Evolutionary conservation across 2,797 vertebrate genomes (phyloP).

Genomic region (Enteromius trimaculatus): DNA sequence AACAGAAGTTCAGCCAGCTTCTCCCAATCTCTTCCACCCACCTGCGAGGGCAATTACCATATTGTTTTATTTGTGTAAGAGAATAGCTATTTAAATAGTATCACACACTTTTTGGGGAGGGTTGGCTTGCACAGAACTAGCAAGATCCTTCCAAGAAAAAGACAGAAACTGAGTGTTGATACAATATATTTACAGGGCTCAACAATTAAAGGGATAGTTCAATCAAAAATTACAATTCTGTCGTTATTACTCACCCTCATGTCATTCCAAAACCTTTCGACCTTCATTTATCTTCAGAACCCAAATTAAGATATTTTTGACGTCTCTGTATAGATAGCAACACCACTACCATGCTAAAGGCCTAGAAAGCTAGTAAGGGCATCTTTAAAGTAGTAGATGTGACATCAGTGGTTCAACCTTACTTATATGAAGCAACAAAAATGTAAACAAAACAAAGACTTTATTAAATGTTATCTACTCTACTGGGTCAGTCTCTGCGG

Average conservation of each 20-base stretch:
- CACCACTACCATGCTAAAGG: background rate
- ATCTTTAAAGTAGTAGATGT: background rate
- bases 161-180: background rate
- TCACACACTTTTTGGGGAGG: background rate
- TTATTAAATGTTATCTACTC: background rate
- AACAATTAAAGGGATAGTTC: background rate
- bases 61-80: constrained; percentile 47
- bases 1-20: constrained; percentile 50
- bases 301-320: background rate
- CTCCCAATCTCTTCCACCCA: constrained; percentile 45
- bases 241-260: background rate
- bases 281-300: background rate
- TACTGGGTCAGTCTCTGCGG: background rate
- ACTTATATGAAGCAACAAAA: background rate
- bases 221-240: background rate
- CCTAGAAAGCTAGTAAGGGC: background rate
- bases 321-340: background rate
- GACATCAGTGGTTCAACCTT: background rate
- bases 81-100: constrained; percentile 16
- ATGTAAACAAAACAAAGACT: background rate
- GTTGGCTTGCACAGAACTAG: background rate
- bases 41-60: constrained; percentile 56
- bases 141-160: background rate
- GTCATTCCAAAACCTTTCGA: background rate
- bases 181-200: background rate